These are phyloP conservation scores for Vireo altiloquus DNA, from an alignment of 2,113 vertebrate genomes.

Conservation along the genomic window DNA sequence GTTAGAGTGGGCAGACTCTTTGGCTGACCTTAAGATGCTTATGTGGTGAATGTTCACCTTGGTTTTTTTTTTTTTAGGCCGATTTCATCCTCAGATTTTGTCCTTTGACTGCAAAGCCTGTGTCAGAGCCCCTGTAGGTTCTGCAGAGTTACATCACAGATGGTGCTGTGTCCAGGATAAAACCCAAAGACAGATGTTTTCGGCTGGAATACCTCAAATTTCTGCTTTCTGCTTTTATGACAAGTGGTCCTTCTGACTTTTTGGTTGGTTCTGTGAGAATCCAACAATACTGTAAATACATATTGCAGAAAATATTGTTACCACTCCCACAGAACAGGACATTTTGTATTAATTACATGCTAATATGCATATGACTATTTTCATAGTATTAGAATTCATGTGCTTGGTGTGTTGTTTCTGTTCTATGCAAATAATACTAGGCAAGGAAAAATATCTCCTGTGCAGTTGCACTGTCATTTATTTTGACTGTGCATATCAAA, in stretches of 20 bases:
- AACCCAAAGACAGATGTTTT: background rate
- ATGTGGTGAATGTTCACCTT: background rate
- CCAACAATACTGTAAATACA: background rate
- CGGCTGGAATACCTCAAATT: background rate
- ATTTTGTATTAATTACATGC: background rate
- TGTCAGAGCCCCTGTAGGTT: background rate
- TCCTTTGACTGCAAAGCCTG: background rate
- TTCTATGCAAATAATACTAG: background rate
- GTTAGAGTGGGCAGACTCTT: background rate
- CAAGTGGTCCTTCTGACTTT: background rate
- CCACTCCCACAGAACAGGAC: background rate
- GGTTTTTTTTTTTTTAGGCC: background rate
- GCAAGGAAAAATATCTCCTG: background rate
- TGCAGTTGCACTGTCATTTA: background rate
- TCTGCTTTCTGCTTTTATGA: background rate
- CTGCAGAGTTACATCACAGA: background rate
- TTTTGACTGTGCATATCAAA: background rate
- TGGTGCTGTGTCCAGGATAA: background rate
- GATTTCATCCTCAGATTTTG: background rate
- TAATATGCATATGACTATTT: background rate
- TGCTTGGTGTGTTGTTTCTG: background rate
- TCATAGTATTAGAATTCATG: background rate
- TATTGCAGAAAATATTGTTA: background rate
- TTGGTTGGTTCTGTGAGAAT: background rate
- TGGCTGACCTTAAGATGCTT: background rate